Evolutionary conservation across 2,888 invertebrate genomes (phyloP), one percentile per base, ranked within the genome.

Genomic region (Sphaeridia pumilis): DNA sequence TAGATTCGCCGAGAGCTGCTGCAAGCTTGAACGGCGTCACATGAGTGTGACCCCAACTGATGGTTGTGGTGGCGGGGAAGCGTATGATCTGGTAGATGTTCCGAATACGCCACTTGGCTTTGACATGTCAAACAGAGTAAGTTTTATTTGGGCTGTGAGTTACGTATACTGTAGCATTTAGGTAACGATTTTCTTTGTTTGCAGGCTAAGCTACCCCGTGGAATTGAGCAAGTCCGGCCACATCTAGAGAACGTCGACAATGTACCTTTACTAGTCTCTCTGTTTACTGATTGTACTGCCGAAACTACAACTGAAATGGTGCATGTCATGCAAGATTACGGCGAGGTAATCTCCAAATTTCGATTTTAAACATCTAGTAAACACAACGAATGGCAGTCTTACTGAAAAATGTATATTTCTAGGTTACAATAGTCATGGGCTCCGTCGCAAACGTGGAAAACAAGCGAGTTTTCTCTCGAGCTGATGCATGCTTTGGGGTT

Each of bases 241-340:
- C 95, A 95, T 71, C 81, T 97, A 62, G 87, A 90, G 69, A 78
- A 84, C 62, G 90, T 97, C 49, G 97, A 98, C 74, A 97, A 97
- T 74, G 97, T 98, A 47, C 97, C 98, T 3, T 74, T 98, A 27
- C 78, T 95, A 50, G 97, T 98, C 20, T 94, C 94, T 0, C 77
- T 98, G 12, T 98, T 97, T 72, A 98, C 97, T 1, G 97, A 98
- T 74, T 97, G 95, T 73, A 89, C 87, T n/a, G 82, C 92, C n/a
- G 76, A 81, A 59, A 89, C 88, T 14, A 93, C 92, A 0, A 77
- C 82, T 27, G 85, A 87, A 71, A 97, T 97, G 97, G 73, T 88
- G 58, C 79, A 81, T 66, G 95, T 97, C 55, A 94, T 97, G 92
- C 87, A 89, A 70, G 89, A 92, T 67, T 89, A 94, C 70, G 90